phyloP scores from a whole-genome alignment of 2,888 invertebrate genomes.

The Octodonta nipae region DNA sequence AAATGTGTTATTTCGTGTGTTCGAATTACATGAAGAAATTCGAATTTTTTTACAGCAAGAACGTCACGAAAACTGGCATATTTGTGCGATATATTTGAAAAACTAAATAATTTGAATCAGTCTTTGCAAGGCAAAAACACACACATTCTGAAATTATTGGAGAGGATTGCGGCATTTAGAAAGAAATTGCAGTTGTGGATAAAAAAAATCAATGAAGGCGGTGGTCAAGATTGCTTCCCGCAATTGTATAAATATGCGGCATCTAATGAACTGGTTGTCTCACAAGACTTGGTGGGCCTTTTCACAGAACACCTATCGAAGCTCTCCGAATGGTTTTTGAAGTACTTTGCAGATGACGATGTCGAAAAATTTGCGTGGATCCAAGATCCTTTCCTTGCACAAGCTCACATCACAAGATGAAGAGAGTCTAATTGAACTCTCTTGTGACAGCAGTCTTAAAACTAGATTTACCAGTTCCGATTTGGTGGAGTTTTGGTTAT shows the following conservation, averaged over 20 bases:
- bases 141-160: too few relatives aligned
- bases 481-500: too few relatives aligned
- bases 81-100: constrained; percentile 5
- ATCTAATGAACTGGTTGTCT: constrained; percentile 2
- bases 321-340: constrained; percentile 4
- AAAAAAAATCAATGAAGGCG: not conserved
- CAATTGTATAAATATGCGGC: constrained; percentile 1
- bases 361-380: constrained; percentile 1
- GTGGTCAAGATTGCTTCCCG: too few relatives aligned
- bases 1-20: constrained; percentile 9
- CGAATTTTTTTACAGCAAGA: constrained; percentile 8
- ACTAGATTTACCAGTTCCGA: too few relatives aligned
- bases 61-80: constrained; percentile 6
- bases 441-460: too few relatives aligned
- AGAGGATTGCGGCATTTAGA: too few relatives aligned
- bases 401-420: too few relatives aligned
- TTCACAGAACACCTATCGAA: constrained; percentile 5
- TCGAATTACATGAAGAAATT: constrained; percentile 11
- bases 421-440: too few relatives aligned
- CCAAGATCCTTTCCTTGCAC: constrained; percentile 6
- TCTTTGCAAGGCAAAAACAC: too few relatives aligned
- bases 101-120: constrained; percentile 3
- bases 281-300: not conserved
- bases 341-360: constrained; percentile 5
- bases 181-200: too few relatives aligned